A percentile compares a stretch with the other conserved stretches of the same genome.
Conservation (phyloP, 2,113 vertebrate genomes). For the Circaetus cinerascens region DNA sequence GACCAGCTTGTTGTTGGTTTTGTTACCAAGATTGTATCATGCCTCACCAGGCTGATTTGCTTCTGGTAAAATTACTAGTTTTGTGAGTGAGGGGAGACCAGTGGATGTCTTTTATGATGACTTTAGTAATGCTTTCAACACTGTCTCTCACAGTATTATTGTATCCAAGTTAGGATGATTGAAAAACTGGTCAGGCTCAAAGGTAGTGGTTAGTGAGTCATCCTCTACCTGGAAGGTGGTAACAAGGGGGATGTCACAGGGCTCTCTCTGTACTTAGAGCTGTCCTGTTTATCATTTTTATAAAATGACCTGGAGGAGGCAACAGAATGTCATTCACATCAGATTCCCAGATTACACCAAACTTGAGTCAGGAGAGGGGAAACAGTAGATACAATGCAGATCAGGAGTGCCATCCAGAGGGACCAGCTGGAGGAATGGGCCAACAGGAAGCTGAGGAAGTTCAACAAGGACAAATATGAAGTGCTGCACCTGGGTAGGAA, state of each 20-base stretch:
- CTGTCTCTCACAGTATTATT: background rate
- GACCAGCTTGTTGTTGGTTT: background rate
- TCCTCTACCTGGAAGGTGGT: background rate
- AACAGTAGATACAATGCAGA: background rate
- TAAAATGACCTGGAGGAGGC: background rate
- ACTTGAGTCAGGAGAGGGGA: background rate
- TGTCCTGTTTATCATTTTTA: background rate
- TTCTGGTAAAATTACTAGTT: background rate
- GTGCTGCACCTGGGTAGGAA: background rate
- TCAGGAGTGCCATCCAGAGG: background rate
- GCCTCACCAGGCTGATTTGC: background rate
- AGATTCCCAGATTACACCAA: background rate
- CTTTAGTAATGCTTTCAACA: background rate
- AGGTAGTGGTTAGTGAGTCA: background rate
- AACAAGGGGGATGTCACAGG: background rate
- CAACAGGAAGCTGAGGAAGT: background rate
- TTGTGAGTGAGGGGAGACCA: background rate
- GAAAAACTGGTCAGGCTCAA: background rate
- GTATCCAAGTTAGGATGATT: background rate
- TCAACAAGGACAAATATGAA: background rate
- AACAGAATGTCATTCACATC: background rate
- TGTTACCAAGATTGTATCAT: background rate
- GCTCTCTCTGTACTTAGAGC: background rate
- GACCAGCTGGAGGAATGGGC: background rate
- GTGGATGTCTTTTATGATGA: background rate